These are phyloP conservation scores for Caligus rogercresseyi DNA, from an alignment of 1,140 invertebrate genomes.

Conservation along the genomic window DNA sequence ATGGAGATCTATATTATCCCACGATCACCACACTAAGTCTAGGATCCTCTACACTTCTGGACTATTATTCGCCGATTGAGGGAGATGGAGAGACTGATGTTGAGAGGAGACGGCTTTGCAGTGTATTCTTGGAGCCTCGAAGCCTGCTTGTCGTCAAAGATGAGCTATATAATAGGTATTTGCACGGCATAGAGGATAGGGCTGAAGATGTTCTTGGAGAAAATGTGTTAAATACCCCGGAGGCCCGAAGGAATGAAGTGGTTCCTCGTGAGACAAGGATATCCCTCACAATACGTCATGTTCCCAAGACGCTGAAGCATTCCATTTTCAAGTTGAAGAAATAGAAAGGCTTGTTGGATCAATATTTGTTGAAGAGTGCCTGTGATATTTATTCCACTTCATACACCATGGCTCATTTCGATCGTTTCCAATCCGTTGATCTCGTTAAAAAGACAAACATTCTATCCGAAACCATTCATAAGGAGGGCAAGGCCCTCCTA, in stretches of 20 bases:
- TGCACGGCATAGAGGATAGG: conserved; percentile 72
- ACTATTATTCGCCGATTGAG: conserved; percentile 46
- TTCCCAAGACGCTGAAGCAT: conserved; percentile 44
- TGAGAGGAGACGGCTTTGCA: conserved; percentile 15
- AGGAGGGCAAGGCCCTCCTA: neutral
- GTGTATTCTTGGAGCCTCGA: conserved; percentile 58
- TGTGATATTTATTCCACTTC: too few species aligned
- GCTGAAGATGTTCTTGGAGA: conserved; percentile 47
- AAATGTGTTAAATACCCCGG: conserved; percentile 22
- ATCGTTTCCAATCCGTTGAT: neutral
- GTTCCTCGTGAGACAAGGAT: conserved; percentile 47
- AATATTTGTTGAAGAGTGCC: too few species aligned
- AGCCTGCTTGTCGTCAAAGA: conserved; percentile 71
- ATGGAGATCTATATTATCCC: conserved; percentile 82
- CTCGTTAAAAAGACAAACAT: neutral
- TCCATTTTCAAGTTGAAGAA: neutral
- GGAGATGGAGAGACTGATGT: conserved; percentile 4
- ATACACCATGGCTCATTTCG: neutral
- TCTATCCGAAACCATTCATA: neutral
- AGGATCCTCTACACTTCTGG: conserved; percentile 69
- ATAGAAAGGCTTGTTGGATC: neutral
- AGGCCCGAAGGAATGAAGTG: neutral
- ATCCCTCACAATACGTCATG: conserved; percentile 82
- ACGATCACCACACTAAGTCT: conserved; percentile 79
- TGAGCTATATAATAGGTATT: conserved; percentile 58